Evolutionary conservation across 2,113 vertebrate genomes (phyloP).

Genomic region (Loxodonta africana): DNA sequence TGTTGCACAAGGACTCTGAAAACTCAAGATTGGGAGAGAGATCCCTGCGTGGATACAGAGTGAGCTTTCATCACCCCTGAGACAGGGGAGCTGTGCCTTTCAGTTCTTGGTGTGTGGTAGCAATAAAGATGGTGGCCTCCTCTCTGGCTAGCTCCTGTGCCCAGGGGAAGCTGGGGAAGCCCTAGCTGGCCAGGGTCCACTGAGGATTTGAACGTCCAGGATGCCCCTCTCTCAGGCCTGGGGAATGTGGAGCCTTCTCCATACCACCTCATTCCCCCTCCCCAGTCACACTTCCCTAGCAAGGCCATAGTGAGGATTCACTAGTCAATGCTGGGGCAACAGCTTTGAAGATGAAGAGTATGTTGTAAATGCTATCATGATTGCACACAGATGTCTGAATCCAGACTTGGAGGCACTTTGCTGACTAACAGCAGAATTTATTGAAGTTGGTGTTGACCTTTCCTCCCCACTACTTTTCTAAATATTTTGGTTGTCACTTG

Average conservation of each 20-base stretch:
- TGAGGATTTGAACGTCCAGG: neutral
- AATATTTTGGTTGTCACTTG: constrained; percentile 80
- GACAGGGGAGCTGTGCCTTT: neutral
- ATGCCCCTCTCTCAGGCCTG: neutral
- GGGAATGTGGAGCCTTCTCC: neutral
- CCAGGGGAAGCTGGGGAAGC: neutral
- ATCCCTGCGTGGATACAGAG: neutral
- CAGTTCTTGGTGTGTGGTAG: neutral
- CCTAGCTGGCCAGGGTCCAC: neutral
- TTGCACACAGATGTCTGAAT: constrained; percentile 66
- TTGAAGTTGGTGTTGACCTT: constrained; percentile 66
- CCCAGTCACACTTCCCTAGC: neutral
- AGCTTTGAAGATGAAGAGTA: constrained; percentile 38
- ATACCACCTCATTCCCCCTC: neutral
- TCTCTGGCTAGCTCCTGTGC: neutral
- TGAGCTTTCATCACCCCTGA: neutral
- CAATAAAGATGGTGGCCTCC: neutral
- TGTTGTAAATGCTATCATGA: constrained; percentile 41
- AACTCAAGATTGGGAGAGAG: neutral
- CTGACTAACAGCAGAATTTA: constrained; percentile 76
- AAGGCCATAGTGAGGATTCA: neutral
- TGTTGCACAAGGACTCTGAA: neutral
- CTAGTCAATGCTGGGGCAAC: constrained; percentile 17
- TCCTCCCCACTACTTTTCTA: constrained; percentile 67
- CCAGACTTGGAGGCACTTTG: constrained; percentile 53